phyloP scores from a whole-genome alignment of 2,888 invertebrate species.

The Bombylius major region DNA sequence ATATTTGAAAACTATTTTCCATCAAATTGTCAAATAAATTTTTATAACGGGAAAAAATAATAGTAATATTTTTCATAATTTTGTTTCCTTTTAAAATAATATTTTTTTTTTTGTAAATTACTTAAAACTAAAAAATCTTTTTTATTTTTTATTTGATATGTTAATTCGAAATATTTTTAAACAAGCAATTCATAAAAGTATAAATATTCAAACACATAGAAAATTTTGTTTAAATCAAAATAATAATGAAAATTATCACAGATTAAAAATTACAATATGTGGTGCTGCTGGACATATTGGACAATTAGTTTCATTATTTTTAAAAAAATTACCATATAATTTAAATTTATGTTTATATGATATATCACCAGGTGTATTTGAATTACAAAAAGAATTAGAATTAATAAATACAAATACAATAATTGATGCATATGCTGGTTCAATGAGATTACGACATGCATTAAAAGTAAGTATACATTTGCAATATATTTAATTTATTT shows the following conservation, averaged over 20 bases:
- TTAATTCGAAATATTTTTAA: background rate
- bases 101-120: too few relatives aligned
- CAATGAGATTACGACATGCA: slow-evolving; percentile 11
- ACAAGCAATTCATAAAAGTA: too few relatives aligned
- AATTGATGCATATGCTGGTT: slow-evolving; percentile 11
- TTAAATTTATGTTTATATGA: slow-evolving; percentile 12
- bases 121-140: too few relatives aligned
- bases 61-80: too few relatives aligned
- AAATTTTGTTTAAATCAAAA: background rate
- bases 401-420: slow-evolving; percentile 11
- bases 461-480: slow-evolving; percentile 10
- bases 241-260: background rate
- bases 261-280: slow-evolving; percentile 12
- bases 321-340: slow-evolving; percentile 11
- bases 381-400: slow-evolving; percentile 10
- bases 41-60: too few relatives aligned
- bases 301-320: slow-evolving; percentile 12
- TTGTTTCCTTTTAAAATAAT: too few relatives aligned
- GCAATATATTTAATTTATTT: background rate
- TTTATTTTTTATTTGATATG: background rate
- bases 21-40: too few relatives aligned
- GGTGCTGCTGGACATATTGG: slow-evolving; percentile 16
- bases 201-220: background rate
- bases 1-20: too few relatives aligned
- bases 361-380: slow-evolving; percentile 8